These are phyloP conservation scores for Myotis daubentonii DNA, from an alignment of 2,797 vertebrate genomes.

Conservation along the genomic window DNA sequence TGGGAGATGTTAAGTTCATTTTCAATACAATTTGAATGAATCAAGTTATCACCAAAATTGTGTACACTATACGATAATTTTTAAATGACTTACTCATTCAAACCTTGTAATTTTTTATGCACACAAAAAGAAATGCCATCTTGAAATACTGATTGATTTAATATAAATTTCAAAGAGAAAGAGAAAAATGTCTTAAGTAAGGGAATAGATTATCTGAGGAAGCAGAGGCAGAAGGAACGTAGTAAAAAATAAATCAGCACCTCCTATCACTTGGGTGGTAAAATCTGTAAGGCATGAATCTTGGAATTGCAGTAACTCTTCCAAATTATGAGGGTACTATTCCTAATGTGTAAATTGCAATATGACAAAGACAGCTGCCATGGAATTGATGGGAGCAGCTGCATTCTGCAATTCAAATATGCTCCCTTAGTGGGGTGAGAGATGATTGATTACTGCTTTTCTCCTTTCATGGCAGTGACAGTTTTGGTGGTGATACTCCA, in stretches of 20 bases:
- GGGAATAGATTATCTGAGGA: not conserved
- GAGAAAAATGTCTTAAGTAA: not conserved
- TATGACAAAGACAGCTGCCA: not conserved
- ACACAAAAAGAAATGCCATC: not conserved
- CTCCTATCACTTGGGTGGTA: not conserved
- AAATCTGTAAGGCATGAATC: not conserved
- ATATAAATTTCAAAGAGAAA: conserved; percentile 38
- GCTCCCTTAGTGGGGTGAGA: not conserved
- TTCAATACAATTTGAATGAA: not conserved
- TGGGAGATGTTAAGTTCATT: not conserved
- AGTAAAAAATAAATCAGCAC: not conserved
- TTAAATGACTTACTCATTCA: not conserved
- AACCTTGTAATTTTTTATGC: not conserved
- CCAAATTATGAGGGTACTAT: not conserved
- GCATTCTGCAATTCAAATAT: not conserved
- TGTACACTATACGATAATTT: not conserved
- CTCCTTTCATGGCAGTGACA: not conserved
- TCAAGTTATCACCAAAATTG: not conserved
- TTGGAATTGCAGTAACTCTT: not conserved
- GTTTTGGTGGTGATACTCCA: not conserved
- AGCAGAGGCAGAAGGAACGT: not conserved
- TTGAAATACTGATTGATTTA: not conserved
- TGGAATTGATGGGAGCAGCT: not conserved
- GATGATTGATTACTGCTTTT: not conserved
- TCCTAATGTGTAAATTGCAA: not conserved